Conservation (phyloP, 2,113 vertebrate species). For the Trogon melanurus region DNA sequence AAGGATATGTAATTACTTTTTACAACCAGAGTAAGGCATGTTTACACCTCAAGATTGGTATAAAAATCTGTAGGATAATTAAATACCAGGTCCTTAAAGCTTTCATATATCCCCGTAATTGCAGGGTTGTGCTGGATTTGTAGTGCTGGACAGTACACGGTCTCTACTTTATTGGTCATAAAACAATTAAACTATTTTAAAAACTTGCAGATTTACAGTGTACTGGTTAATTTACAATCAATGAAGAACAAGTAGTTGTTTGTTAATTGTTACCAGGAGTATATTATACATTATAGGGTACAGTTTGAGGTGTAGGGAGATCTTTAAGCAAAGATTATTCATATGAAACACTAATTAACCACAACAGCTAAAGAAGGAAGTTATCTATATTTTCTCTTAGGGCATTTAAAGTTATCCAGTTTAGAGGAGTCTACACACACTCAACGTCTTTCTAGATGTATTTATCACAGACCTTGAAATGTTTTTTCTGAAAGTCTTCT, state of each 20-base stretch:
- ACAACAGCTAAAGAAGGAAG: not conserved
- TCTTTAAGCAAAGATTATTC: not conserved
- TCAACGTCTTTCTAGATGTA: not conserved
- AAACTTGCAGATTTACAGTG: not conserved
- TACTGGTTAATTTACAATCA: conserved; percentile 6
- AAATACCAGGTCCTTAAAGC: conserved; percentile 14
- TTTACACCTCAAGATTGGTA: conserved; percentile 52
- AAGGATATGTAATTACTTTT: conserved; percentile 69
- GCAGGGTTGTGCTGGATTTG: conserved; percentile 26
- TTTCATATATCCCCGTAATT: conserved; percentile 41
- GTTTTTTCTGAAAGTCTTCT: conserved; percentile 33
- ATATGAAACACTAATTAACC: conserved; percentile 14
- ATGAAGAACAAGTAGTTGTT: conserved; percentile 10
- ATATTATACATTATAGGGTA: not conserved
- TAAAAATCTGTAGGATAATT: conserved; percentile 46
- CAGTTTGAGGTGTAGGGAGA: not conserved
- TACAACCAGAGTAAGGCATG: conserved; percentile 41
- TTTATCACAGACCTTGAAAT: conserved; percentile 15
- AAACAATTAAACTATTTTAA: conserved; percentile 36
- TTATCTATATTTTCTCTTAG: not conserved
- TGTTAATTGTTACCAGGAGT: conserved; percentile 38
- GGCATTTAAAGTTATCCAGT: not conserved
- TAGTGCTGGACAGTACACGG: not conserved
- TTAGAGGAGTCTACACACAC: not conserved
- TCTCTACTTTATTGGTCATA: conserved; percentile 1